Base-by-base conservation (phyloP, 2,113 vertebrate species). In the Gavialis gangeticus region DNA sequence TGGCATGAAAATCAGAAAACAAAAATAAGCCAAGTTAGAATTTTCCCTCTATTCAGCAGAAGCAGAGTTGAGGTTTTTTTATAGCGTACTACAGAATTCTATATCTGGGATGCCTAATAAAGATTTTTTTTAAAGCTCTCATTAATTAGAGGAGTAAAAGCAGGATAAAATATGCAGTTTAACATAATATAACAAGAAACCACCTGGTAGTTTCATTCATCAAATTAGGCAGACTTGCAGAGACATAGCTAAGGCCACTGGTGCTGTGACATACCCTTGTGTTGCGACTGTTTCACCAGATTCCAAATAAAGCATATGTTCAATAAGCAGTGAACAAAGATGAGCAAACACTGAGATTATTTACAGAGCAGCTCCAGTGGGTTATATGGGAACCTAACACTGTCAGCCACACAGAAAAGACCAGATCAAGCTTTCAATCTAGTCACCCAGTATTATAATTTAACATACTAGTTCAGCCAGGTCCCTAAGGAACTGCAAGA, bases 1-100 rank as follows among this genome's bases (percentile, higher is more conserved):
- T 71, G 67, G 69, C 83, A 30, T 95, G 77, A 90, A 96, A 79
- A 94, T 85, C 84, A 84, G 4, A 92, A 75, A 96, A 28, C 16
- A 81, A 88, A 19, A 92, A 34, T 60, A 84, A 93, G 30, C 87
- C 69, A 21, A 4, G 1, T 34, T 88, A 27, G 59, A 34, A 28
- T 59, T n/a, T 76, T 86, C n/a, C 34, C 27, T 66, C 1, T 63
- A 79, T 37, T 63, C 73, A 92, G 34, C 4, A 27, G 67, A 56
- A 17, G 21, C 62, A 81, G 77, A 75, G 24, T 86, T 83, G 89
- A 95, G 19, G 77, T 57, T 56, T 37, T 14, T 87, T 96, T 90
- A 86, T 88, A 79, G 84, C 91, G 34, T n/a, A 81, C 15, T n/a
- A 64, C 17, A 62, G 91, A 88, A 90, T 82, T 3, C 21, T 87